Base-by-base conservation (phyloP, 2,888 invertebrate species). In the Polylopha cassiicola region DNA sequence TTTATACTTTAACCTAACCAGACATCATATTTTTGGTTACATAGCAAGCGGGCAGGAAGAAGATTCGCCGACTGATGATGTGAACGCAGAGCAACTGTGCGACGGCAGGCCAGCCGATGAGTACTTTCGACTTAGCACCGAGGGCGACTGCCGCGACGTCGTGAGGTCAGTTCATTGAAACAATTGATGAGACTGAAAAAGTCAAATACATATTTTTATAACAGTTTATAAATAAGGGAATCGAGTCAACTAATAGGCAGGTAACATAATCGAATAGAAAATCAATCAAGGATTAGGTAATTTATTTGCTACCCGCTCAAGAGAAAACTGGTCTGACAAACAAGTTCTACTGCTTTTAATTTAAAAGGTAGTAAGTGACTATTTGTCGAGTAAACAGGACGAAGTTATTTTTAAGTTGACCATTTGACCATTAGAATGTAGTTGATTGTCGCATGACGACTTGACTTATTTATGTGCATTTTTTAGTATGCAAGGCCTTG, bases 91-190 rank as follows among this genome's bases (percentile, higher is more conserved):
- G 61, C 92, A 95, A 74, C 88, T 95, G 33, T 97, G 97, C 76
- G 91, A 93, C 52, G 93, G 94, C 63, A 89, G 96, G 58, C 94
- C 95, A 2, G 94, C 92, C 9, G 95, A 95, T 65, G 96, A 97
- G 79, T 97, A 95, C 86, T 97, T 97, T 88, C 90, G 97, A 52
- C 87, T 95, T 56, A 88, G 90, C 52, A 89, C 91, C 33, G 94
- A 94, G 14, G 92, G 92, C 48, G 96, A 97, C 80, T 97, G 97
- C 80, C 90, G 96, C 59, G 96, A 96, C 76, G 97, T 97, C 55
- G 95, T 96, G 66, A 95, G 96, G 94, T 95, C 88, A 87, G 74
- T 50, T 44, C 38, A 44, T 33, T 32, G 13, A 37, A 24, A 22
- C 27, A 31, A 43, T 44, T 31, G 23, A 31, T 46, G 3, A 14